Conservation (phyloP, 2,888 invertebrate genomes). For the Horisme vitalbata region DNA sequence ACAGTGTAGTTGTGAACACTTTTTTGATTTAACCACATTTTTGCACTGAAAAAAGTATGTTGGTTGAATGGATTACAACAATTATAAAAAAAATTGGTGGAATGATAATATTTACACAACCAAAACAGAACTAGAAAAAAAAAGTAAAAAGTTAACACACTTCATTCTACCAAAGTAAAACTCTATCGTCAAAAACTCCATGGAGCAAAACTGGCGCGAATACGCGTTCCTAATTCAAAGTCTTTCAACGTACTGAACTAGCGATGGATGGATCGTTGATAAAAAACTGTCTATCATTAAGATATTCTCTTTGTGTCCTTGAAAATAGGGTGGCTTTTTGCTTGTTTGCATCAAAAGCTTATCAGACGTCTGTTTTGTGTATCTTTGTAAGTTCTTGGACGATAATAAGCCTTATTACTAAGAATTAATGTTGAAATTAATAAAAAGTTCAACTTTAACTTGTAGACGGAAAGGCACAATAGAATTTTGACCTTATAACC, state of each 20-base stretch:
- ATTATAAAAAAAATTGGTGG: too few relatives aligned
- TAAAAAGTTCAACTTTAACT: conserved; percentile 4
- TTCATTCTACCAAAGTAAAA: too few relatives aligned
- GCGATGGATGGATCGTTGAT: conserved; percentile 18
- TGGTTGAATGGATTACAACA: too few relatives aligned
- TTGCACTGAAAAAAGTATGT: too few relatives aligned
- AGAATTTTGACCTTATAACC: background rate
- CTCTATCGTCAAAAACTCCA: conserved; percentile 16
- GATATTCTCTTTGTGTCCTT: conserved; percentile 1
- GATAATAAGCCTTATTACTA: conserved; percentile 8
- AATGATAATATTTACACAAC: too few relatives aligned
- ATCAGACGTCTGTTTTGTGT: conserved; percentile 18
- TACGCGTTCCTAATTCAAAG: conserved; percentile 22
- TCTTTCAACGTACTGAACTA: conserved; percentile 27
- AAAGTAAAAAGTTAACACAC: too few relatives aligned
- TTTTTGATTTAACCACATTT: too few relatives aligned
- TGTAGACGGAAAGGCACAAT: conserved; percentile 16
- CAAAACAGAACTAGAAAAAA: too few relatives aligned
- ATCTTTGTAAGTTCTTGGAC: background rate
- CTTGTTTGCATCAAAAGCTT: conserved; percentile 17
- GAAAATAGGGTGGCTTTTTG: conserved; percentile 17
- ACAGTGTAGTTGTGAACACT: too few relatives aligned
- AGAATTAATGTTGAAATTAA: background rate
- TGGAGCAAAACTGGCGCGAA: too few relatives aligned
- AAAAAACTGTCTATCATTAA: conserved; percentile 3